Percentiles rank a stretch among this genome's conserved stretches.
These are phyloP conservation scores for Chaetophractus vellerosus DNA, from an alignment of 2,797 vertebrate species.

Conservation along the genomic window DNA sequence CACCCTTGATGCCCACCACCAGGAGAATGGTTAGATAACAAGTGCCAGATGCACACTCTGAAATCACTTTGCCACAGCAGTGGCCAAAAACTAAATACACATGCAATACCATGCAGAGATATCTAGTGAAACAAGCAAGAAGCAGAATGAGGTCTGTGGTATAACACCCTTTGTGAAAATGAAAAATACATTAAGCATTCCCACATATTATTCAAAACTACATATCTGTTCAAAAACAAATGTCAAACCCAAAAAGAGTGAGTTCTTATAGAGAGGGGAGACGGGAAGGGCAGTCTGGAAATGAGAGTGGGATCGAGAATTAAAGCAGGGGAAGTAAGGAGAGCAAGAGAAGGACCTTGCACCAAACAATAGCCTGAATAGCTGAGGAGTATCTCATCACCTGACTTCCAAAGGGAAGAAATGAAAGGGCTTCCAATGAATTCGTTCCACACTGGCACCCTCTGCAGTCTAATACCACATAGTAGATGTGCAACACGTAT, in stretches of 20 bases:
- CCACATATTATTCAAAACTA: neutral
- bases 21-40: neutral
- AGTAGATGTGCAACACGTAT: neutral
- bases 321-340: neutral
- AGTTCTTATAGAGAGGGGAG: neutral
- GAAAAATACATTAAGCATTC: neutral
- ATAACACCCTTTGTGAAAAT: neutral
- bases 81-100: neutral
- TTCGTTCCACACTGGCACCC: neutral
- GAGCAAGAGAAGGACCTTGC: neutral
- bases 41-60: rapidly evolving
- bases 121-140: neutral
- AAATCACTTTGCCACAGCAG: neutral
- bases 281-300: neutral
- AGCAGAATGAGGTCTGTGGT: neutral
- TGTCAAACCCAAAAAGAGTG: neutral
- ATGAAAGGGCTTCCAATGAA: neutral
- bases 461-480: neutral
- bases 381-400: neutral
- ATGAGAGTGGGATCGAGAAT: neutral
- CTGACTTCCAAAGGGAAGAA: constrained; percentile 1
- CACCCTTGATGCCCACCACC: neutral
- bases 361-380: neutral
- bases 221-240: neutral
- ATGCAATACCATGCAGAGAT: neutral